A percentile compares a stretch with the other conserved stretches of the same genome.
Evolutionary conservation across 2,888 invertebrate genomes (phyloP).

Genomic region (Pyrocoelia pectoralis): DNA sequence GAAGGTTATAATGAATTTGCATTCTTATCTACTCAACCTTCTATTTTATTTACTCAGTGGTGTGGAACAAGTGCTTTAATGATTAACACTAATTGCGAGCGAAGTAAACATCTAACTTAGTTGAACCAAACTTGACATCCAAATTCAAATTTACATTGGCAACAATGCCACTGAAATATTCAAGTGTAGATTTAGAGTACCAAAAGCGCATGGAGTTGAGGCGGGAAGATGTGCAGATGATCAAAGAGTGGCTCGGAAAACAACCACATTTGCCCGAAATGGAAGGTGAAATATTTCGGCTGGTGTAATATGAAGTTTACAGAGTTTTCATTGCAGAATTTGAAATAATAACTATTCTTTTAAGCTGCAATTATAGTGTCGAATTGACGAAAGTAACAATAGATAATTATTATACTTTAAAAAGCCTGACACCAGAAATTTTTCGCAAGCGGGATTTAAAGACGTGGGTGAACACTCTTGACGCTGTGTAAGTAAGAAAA

Average conservation of each 20-base stretch:
- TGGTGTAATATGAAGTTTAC: too few species aligned
- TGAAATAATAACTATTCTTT: conserved; percentile 4
- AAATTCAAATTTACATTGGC: too few species aligned
- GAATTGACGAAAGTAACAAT: conserved; percentile 10
- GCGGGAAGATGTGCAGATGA: conserved; percentile 66
- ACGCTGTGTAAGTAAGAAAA: not conserved
- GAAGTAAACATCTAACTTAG: too few species aligned
- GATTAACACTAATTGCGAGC: too few species aligned
- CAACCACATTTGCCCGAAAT: conserved; percentile 72
- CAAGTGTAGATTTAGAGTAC: too few species aligned
- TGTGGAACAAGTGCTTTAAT: too few species aligned
- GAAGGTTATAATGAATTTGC: too few species aligned
- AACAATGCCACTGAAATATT: too few species aligned
- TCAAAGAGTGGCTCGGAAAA: conserved; percentile 69
- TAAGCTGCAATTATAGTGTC: conserved; percentile 8
- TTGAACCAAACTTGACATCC: too few species aligned
- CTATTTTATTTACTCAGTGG: too few species aligned
- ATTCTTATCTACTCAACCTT: too few species aligned
- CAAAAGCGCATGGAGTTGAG: conserved; percentile 69
- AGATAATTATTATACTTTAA: conserved; percentile 12
- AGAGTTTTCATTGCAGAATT: conserved; percentile 10
- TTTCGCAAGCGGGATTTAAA: not conserved
- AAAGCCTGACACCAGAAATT: not conserved
- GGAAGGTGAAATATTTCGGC: conserved; percentile 55
- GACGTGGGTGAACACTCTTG: not conserved